Base-by-base conservation (phyloP, 2,888 invertebrate species). In the Calameuta pallipes region DNA sequence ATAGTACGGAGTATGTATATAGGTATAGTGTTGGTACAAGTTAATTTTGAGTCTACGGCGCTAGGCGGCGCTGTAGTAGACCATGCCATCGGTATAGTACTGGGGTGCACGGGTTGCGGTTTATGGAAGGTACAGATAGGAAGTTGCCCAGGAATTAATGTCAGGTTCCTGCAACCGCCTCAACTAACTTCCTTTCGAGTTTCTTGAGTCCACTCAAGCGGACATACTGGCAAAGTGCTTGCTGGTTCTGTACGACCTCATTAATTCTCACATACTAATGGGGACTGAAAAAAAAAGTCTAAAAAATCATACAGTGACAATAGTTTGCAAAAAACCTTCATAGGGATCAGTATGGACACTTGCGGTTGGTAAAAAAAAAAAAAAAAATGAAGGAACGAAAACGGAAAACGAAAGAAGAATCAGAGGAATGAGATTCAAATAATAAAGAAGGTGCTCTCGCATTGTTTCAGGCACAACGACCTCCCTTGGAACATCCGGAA, bases 401-500 rank as follows among this genome's bases (percentile, higher is more conserved):
- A 56, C 56, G 23, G 1, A 56, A 56, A 56, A 23, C 15, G 56
- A 15, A 56, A 56, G 56, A 56, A 23, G 56, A 56, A 56, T 56
- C 56, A 56, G 56, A 56, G 56, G 23, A 23, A 56, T 56, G 9
- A 56, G 23, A 56, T 37, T 74, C 30, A 11, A 36, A 74, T 74
- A 74, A 36, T 36, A 36, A 34, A 15, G 30, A 71, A 71, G 23
- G 30, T 34, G 23, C 23, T 30, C 23, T 71, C 71, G 30, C 31
- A 68, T 36, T 69, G 30, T 86, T 87, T 12, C 92, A 97, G 97
- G 84, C 97, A 97, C 94, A 97, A 97, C 92, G 97, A 97, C 92
- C 93, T 97, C 83, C 97, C 97, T 23, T 97, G 97, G 97, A 97
- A 97, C 92, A 96, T 97, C 91, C 93, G 97, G 84, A 97, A 97